Evolutionary conservation across 2,113 vertebrate species (phyloP).

Genomic region (Fregetta grallaria): DNA sequence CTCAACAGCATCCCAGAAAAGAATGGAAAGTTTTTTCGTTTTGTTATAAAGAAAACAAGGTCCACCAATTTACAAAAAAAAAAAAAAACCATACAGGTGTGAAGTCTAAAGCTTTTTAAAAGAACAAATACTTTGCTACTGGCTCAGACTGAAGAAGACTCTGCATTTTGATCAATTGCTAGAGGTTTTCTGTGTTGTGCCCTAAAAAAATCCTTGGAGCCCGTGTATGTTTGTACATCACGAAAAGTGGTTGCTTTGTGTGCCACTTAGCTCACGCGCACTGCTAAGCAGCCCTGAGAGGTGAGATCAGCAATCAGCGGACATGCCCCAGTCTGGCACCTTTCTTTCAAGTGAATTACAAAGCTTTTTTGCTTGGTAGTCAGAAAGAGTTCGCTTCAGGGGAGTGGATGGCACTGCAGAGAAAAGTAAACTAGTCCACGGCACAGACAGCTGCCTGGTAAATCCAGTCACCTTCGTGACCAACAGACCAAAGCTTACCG

Average conservation of each 20-base stretch:
- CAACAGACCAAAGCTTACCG: not conserved
- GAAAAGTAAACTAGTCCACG: not conserved
- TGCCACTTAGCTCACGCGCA: not conserved
- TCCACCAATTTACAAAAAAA: not conserved
- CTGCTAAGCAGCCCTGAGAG: not conserved
- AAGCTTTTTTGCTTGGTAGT: not conserved
- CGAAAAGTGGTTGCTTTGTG: not conserved
- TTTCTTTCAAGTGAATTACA: not conserved
- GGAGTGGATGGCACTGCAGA: not conserved
- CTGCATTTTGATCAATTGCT: not conserved
- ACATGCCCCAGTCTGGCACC: not conserved
- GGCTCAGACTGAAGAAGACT: not conserved
- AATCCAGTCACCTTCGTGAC: not conserved
- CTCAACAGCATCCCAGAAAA: not conserved
- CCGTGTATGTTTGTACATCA: rapidly evolving
- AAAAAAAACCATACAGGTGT: not conserved
- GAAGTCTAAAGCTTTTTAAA: not conserved
- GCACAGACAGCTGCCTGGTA: not conserved
- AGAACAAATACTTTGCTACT: not conserved
- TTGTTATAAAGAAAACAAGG: not conserved
- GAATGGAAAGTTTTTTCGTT: not conserved
- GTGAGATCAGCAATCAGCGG: not conserved
- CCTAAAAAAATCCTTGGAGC: not conserved
- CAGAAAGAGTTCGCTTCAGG: not conserved
- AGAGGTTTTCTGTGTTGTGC: not conserved